phyloP scores from a whole-genome alignment of 1,140 invertebrate species.

The Anoplolepis gracilipes region DNA sequence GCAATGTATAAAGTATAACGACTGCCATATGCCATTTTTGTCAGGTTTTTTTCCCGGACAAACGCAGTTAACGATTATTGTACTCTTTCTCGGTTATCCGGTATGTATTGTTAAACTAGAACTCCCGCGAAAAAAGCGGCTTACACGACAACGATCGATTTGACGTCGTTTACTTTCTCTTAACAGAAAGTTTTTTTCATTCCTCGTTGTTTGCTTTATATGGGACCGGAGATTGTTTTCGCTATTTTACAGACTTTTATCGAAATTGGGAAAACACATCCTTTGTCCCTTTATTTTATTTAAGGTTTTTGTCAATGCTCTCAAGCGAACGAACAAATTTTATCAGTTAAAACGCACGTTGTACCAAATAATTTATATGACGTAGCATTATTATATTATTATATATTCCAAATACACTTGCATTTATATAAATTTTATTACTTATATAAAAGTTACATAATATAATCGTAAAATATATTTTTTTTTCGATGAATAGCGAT shows the following conservation, averaged over 20 bases:
- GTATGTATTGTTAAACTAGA: constrained; percentile 54
- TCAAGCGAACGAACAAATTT: constrained; percentile 38
- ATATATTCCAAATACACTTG: neutral
- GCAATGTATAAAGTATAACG: constrained; percentile 12
- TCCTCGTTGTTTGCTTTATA: constrained; percentile 51
- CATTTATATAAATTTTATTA: constrained; percentile 21
- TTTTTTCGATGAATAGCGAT: neutral
- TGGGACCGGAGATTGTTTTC: constrained; percentile 28
- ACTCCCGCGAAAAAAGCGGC: constrained; percentile 65
- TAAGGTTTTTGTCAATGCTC: constrained; percentile 28
- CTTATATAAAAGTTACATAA: constrained; percentile 15
- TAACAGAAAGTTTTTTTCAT: constrained; percentile 70
- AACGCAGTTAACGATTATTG: constrained; percentile 44
- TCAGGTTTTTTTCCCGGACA: neutral
- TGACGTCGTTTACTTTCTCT: constrained; percentile 57
- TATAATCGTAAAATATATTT: constrained; percentile 13
- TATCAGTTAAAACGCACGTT: neutral
- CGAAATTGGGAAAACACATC: constrained; percentile 34
- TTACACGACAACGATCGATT: constrained; percentile 65
- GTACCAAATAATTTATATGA: constrained; percentile 49
- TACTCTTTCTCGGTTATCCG: constrained; percentile 49
- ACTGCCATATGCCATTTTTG: neutral
- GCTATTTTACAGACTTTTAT: constrained; percentile 17
- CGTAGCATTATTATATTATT: neutral
- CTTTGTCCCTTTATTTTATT: too few relatives aligned